Evolutionary conservation across 2,888 invertebrate genomes (phyloP).

Genomic region (Erynnis tages): DNA sequence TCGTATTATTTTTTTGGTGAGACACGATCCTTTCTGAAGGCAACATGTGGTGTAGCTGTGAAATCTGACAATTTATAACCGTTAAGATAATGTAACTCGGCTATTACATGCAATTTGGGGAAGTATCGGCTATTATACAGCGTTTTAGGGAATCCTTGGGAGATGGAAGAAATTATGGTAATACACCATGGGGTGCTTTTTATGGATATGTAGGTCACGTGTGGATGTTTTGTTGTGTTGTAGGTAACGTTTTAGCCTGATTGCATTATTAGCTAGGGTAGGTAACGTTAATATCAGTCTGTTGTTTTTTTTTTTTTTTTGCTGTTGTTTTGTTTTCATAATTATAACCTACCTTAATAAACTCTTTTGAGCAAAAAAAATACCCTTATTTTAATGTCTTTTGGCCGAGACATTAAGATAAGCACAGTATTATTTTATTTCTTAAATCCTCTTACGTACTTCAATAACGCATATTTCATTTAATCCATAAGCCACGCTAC

Average conservation of each 20-base stretch:
- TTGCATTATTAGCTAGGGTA: constrained; percentile 24
- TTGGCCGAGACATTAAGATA: no score
- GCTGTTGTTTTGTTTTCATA: no score
- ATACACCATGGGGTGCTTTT: constrained; percentile 27
- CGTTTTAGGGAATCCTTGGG: constrained; percentile 37
- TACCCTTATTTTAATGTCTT: no score
- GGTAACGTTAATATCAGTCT: no score
- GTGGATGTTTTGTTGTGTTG: constrained; percentile 10
- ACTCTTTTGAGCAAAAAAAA: no score
- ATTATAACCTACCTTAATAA: no score
- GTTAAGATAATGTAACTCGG: constrained; percentile 46
- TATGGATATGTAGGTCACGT: constrained; percentile 24
- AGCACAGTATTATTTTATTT: no score
- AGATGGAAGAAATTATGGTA: constrained; percentile 36
- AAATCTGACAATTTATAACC: constrained; percentile 47
- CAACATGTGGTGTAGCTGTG: constrained; percentile 47
- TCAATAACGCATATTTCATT: no score
- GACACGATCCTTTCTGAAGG: constrained; percentile 7
- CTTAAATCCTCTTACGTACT: no score
- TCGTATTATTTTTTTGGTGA: background rate
- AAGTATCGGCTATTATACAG: constrained; percentile 44
- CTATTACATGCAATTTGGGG: constrained; percentile 61
- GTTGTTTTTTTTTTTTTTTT: no score
- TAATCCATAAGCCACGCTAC: no score
- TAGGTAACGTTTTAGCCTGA: constrained; percentile 15